Evolutionary conservation across 2,888 invertebrate species (phyloP).

Genomic region (Tenthredo scrophulariae): DNA sequence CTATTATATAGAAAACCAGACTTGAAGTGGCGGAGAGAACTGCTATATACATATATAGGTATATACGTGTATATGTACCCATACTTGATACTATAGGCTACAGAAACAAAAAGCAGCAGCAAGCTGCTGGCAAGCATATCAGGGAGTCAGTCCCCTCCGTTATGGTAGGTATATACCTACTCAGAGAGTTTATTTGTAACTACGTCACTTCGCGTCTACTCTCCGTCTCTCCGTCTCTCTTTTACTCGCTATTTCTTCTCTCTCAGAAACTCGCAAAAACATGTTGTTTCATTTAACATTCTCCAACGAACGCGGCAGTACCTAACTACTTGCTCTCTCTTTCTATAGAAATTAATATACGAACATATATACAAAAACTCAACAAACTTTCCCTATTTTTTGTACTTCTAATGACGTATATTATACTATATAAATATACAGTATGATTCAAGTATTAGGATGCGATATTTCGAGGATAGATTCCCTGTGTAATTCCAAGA

Average conservation of each 20-base stretch:
- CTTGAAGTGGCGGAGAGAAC: not conserved
- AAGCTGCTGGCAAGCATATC: not conserved
- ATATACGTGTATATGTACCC: not conserved
- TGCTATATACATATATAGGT: not conserved
- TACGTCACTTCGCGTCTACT: conserved; percentile 4
- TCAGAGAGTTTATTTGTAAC: conserved; percentile 36
- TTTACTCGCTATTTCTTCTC: not conserved
- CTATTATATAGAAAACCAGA: conserved; percentile 15
- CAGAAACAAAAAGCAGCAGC: conserved; percentile 10
- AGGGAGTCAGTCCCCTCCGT: conserved; percentile 1
- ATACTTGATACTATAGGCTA: not conserved
- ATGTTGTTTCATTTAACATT: conserved; percentile 30
- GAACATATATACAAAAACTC: not conserved
- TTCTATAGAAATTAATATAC: not conserved
- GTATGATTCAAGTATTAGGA: too few species aligned
- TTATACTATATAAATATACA: too few species aligned
- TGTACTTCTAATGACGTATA: too few species aligned
- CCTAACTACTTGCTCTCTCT: not conserved
- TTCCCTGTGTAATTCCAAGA: too few species aligned
- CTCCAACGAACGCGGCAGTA: not conserved
- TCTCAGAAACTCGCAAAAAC: not conserved
- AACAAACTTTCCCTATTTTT: too few species aligned
- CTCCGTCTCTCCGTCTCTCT: not conserved
- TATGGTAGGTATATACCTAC: conserved; percentile 14
- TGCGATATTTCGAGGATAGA: too few species aligned